Evolutionary conservation across 2,113 vertebrate species (phyloP).

Genomic region (Chaetops frenatus): DNA sequence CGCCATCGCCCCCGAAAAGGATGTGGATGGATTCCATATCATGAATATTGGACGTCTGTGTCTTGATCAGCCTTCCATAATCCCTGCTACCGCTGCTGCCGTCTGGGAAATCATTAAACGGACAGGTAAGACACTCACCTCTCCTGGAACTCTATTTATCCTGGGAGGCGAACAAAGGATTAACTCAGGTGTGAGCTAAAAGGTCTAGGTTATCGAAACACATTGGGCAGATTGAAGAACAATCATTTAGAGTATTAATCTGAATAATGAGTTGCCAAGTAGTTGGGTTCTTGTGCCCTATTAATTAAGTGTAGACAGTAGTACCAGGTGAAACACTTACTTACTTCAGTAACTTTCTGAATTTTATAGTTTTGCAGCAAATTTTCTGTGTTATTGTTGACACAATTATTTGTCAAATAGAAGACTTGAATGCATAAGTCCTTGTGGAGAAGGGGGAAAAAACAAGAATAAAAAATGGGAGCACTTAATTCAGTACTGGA

Average conservation of each 20-base stretch:
- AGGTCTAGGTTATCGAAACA: neutral
- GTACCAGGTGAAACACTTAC: neutral
- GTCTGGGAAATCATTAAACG: conserved; percentile 91
- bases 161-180: neutral
- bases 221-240: neutral
- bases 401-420: neutral
- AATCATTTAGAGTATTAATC: neutral
- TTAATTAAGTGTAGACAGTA: neutral
- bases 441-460: neutral
- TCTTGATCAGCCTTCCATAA: conserved; percentile 84
- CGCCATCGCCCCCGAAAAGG: conserved; percentile 85
- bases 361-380: neutral
- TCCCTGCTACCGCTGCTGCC: conserved; percentile 87
- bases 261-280: neutral
- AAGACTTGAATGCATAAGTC: accelerated
- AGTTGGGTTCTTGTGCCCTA: neutral
- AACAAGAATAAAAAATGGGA: neutral
- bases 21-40: conserved; percentile 92
- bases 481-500: neutral
- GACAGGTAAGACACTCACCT: conserved; percentile 70
- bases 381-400: neutral
- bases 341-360: neutral
- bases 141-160: neutral
- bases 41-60: conserved; percentile 88
- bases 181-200: neutral